A percentile compares a stretch with the other conserved stretches of the same genome.
Conservation (phyloP, 1,140 invertebrate species). For the Trichonephila clavipes region DNA sequence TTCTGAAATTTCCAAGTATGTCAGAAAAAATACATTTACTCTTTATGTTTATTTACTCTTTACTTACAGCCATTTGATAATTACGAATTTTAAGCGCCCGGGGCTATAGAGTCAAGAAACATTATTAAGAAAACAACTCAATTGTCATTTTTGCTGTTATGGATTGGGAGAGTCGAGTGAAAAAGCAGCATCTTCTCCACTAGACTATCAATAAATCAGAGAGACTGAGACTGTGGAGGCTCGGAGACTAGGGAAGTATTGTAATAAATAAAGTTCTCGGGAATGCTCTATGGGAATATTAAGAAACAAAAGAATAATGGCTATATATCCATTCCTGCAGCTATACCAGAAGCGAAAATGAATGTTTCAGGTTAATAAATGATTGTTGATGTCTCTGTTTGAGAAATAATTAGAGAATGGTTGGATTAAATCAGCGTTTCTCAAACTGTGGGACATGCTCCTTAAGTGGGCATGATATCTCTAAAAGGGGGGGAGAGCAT, state of each 20-base stretch:
- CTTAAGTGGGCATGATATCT: too few species aligned
- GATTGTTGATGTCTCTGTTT: too few species aligned
- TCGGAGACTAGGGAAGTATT: background rate
- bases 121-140: background rate
- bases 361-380: background rate
- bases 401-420: too few species aligned
- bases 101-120: background rate
- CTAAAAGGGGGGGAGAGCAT: too few species aligned
- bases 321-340: background rate
- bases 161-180: background rate
- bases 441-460: too few species aligned
- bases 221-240: background rate
- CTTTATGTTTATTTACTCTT: too few species aligned
- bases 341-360: background rate
- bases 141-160: background rate
- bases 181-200: constrained; percentile 23
- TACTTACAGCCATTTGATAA: too few species aligned
- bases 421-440: too few species aligned
- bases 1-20: too few species aligned
- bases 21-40: too few species aligned
- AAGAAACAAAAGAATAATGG: constrained; percentile 16
- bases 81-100: too few species aligned
- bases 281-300: constrained; percentile 32
- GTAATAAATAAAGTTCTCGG: constrained; percentile 53
- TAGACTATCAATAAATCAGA: constrained; percentile 13